Evolutionary conservation across 2,113 vertebrate genomes (phyloP).

Genomic region (Callospermophilus lateralis): DNA sequence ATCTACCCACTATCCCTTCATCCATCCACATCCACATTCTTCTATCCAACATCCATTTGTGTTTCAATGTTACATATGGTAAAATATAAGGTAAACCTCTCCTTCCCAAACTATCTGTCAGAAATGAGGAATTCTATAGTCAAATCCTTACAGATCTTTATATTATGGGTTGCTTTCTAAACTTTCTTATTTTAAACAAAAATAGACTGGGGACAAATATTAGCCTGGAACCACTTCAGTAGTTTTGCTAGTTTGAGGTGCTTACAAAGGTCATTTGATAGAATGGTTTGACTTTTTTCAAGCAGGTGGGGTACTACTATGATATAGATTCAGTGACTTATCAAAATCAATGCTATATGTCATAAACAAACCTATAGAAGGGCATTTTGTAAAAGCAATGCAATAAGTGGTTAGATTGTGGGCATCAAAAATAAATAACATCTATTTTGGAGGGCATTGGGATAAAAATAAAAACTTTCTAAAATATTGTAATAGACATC

Average conservation of each 20-base stretch:
- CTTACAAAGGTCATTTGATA: too few relatives aligned
- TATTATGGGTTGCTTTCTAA: background rate
- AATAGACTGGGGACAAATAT: background rate
- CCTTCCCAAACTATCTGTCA: background rate
- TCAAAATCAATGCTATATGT: background rate
- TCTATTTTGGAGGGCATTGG: too few relatives aligned
- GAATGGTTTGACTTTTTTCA: too few relatives aligned
- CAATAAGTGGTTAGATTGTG: background rate
- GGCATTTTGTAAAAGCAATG: background rate
- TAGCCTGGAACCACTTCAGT: background rate
- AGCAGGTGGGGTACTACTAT: too few relatives aligned
- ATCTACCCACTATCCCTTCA: too few relatives aligned
- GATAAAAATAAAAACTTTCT: background rate
- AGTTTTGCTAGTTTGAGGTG: too few relatives aligned
- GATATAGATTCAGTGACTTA: too few relatives aligned
- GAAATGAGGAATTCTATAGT: background rate
- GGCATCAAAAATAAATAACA: background rate
- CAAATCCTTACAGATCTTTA: background rate
- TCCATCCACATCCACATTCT: too few relatives aligned
- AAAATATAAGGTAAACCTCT: background rate
- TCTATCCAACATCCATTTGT: background rate
- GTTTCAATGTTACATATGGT: background rate
- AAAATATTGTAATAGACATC: too few relatives aligned
- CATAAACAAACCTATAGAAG: constrained; percentile 27
- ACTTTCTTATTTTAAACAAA: constrained; percentile 16